Conservation (phyloP, 2,797 vertebrate species). For the Rhinoraja longicauda region DNA sequence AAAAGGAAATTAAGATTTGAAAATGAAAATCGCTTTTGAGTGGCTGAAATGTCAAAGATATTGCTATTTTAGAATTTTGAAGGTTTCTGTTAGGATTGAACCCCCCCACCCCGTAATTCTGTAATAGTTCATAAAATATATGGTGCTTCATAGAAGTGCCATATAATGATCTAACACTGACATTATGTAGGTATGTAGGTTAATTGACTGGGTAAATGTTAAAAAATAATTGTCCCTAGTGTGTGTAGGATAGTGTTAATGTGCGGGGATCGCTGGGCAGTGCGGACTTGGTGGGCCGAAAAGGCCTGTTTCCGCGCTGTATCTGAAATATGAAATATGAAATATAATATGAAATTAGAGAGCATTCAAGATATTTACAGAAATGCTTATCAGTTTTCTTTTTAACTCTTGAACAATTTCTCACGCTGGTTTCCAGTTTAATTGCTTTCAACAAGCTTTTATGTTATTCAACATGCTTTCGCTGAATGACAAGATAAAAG, state of each 20-base stretch:
- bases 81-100: neutral
- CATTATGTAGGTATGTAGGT: too few relatives aligned
- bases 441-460: neutral
- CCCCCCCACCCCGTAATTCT: too few relatives aligned
- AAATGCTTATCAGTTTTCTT: neutral
- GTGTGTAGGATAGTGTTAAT: too few relatives aligned
- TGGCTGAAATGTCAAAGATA: neutral
- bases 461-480: neutral
- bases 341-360: too few relatives aligned
- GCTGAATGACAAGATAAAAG: constrained; percentile 1
- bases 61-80: neutral
- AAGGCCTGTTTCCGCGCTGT: too few relatives aligned
- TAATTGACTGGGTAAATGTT: too few relatives aligned
- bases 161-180: neutral
- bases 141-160: neutral
- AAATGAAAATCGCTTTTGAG: neutral
- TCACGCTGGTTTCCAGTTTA: neutral
- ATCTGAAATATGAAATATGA: too few relatives aligned
- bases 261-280: too few relatives aligned
- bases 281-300: too few relatives aligned
- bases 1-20: too few relatives aligned
- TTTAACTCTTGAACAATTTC: neutral
- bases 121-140: neutral
- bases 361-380: neutral
- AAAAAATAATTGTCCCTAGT: too few relatives aligned